Evolutionary conservation across 2,113 vertebrate genomes (phyloP).

Genomic region (Notarius lentiginosus): DNA sequence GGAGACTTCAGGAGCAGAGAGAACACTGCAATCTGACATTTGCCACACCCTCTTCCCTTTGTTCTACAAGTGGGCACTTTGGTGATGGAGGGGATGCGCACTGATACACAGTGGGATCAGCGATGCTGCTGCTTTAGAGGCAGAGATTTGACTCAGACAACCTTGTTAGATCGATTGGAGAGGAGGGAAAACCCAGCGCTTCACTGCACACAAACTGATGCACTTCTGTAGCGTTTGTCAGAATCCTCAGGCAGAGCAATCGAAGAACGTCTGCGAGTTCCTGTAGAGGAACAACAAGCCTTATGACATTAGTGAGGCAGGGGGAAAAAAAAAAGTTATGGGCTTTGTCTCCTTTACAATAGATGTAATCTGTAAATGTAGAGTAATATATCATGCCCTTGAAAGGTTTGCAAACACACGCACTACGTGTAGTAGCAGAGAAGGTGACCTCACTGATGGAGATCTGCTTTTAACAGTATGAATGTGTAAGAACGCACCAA

Average conservation of each 20-base stretch:
- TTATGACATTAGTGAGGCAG: neutral
- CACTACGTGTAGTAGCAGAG: neutral
- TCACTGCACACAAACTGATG: conserved; percentile 12
- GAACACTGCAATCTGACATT: neutral
- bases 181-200: neutral
- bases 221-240: conserved; percentile 16
- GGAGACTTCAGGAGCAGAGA: neutral
- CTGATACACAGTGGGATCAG: neutral
- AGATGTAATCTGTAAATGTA: conserved; percentile 16
- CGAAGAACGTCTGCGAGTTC: neutral
- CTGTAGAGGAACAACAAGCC: neutral
- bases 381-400: neutral
- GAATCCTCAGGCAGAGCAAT: neutral
- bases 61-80: neutral
- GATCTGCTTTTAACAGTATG: neutral
- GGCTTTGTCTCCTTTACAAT: neutral
- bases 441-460: conserved; percentile 3
- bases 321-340: conserved; percentile 5
- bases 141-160: neutral
- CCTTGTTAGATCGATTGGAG: neutral
- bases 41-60: neutral
- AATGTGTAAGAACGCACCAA: neutral
- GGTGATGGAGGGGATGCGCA: neutral
- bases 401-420: neutral
- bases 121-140: neutral